These are phyloP conservation scores for Amphimallon solstitiale DNA, from an alignment of 2,888 invertebrate genomes.

Conservation along the genomic window DNA sequence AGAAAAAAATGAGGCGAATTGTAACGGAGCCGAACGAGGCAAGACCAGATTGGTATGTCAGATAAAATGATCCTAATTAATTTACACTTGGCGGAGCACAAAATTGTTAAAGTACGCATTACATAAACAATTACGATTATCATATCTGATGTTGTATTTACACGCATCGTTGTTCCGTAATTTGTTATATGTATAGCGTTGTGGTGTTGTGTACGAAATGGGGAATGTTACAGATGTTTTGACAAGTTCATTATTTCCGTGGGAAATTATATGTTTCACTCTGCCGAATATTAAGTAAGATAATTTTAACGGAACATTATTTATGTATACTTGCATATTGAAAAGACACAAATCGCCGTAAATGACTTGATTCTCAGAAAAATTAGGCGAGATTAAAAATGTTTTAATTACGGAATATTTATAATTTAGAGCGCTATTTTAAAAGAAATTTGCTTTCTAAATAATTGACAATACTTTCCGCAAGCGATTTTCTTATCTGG, in stretches of 20 bases:
- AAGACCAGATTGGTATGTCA: slow-evolving; percentile 21
- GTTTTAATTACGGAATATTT: too few species aligned
- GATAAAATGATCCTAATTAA: slow-evolving; percentile 33
- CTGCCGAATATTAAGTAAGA: background rate
- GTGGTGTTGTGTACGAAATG: background rate
- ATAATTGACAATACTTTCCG: too few species aligned
- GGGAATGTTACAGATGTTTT: slow-evolving; percentile 6
- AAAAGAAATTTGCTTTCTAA: too few species aligned
- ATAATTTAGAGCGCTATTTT: too few species aligned
- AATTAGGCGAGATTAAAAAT: too few species aligned
- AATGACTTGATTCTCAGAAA: too few species aligned
- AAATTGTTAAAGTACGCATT: slow-evolving; percentile 35
- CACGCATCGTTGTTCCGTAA: slow-evolving; percentile 23
- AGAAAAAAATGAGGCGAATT: slow-evolving; percentile 11
- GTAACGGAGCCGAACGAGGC: slow-evolving; percentile 9
- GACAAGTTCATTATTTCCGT: slow-evolving; percentile 6
- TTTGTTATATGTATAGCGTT: slow-evolving; percentile 3
- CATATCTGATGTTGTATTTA: slow-evolving; percentile 27
- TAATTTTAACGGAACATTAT: background rate
- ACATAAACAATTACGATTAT: slow-evolving; percentile 28
- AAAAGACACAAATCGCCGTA: too few species aligned
- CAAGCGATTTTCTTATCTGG: too few species aligned
- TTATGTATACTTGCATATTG: too few species aligned
- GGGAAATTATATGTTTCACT: background rate
- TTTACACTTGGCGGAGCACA: slow-evolving; percentile 36